Evolutionary conservation across 1,140 invertebrate species (phyloP), one percentile per base, ranked within the genome.

Genomic region (Nomia melanderi): DNA sequence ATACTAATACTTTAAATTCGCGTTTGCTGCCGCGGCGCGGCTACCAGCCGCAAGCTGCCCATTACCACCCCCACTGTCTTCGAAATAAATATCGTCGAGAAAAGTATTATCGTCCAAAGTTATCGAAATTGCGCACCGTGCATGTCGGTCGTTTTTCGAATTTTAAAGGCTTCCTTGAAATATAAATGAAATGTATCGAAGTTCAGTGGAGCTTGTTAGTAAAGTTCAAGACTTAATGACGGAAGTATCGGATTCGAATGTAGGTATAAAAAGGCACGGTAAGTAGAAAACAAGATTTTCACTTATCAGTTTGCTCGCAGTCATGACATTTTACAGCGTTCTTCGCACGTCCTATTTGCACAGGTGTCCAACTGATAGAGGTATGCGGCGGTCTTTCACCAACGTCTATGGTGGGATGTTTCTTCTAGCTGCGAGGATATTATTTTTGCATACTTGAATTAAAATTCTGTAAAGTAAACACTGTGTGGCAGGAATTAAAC

Each of bases 331-430:
- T 70, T 20, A 27, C n/a, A 25, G 69, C 62, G 20, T 71, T 56
- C 47, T 81, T 77, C 60, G 25, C 65, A 64, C 67, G 41, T 47
- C 41, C 8, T 83, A 77, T 83, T 83, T 83, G 41, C 79, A 73
- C 79, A 83, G 81, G 74, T 83, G 79, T 73, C 66, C 64, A 50
- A 57, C 27, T 57, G 56, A 20, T 66, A 39, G 27, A 25, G 63
- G 62, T 44, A 36, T 66, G 31, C 62, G 25, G 31, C 62, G 25
- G 31, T 53, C 64, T 20, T 66, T 53, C n/a, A 41, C 54, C 57
- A 33, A 44, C 44, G 60, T 53, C 41, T 65, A 41, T 31, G 36
- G 54, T 60, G 59, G 41, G 64, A 66, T 72, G 72, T 60, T 66
- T 77, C 70, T 81, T 33, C 41, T 50, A n/a, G 47, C n/a, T 50